These are phyloP conservation scores for Mythimna pallens DNA, from an alignment of 2,888 invertebrate genomes.

Conservation along the genomic window DNA sequence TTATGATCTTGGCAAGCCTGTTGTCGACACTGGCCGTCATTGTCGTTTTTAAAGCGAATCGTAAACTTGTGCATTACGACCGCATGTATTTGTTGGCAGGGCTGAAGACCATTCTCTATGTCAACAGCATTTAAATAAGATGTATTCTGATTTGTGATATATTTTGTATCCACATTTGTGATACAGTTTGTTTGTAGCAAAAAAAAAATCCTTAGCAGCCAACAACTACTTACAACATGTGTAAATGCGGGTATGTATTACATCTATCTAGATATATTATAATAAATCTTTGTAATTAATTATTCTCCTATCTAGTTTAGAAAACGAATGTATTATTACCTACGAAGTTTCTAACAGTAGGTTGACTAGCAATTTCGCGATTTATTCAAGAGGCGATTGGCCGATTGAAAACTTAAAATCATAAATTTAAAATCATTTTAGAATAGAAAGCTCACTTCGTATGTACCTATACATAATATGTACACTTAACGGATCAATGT, in stretches of 20 bases:
- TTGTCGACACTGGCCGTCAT: conserved; percentile 18
- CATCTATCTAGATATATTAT: not conserved
- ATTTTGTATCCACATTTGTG: not conserved
- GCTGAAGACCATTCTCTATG: conserved; percentile 1
- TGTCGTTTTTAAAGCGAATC: conserved; percentile 49
- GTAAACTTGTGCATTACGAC: conserved; percentile 54
- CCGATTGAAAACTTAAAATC: conserved; percentile 11
- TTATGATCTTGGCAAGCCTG: conserved; percentile 53
- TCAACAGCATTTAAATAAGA: conserved; percentile 32
- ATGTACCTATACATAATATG: conserved; percentile 7
- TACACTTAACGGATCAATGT: conserved; percentile 24
- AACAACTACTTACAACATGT: conserved; percentile 3
- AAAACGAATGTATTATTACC: not conserved
- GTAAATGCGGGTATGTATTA: conserved; percentile 23
- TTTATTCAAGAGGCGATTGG: not conserved
- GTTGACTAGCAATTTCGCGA: not conserved
- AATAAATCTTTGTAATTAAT: not conserved
- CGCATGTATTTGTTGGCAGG: conserved; percentile 53
- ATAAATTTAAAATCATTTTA: conserved; percentile 2
- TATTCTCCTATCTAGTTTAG: not conserved
- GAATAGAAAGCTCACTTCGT: conserved; percentile 24
- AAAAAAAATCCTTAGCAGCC: not conserved
- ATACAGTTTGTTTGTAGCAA: not conserved
- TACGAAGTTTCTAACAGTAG: not conserved
- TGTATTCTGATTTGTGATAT: not conserved